phyloP scores from a whole-genome alignment of 2,888 invertebrate species.

The Tachystola acroxantha region DNA sequence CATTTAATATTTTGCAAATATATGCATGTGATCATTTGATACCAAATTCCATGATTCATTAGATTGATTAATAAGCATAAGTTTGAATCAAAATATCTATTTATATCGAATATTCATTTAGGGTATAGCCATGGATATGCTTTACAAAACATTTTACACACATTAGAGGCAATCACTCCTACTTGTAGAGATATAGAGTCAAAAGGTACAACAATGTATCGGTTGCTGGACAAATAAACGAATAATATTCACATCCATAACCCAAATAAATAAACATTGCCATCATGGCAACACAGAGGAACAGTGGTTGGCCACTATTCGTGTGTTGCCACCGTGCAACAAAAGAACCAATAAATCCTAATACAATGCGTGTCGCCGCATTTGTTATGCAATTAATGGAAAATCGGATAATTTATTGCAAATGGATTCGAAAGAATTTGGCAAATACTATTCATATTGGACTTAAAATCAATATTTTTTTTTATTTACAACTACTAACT shows the following conservation, averaged over 20 bases:
- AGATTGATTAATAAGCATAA: no score
- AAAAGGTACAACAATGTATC: slow-evolving; percentile 30
- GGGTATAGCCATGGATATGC: no score
- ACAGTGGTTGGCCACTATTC: slow-evolving; percentile 39
- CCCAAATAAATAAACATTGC: slow-evolving; percentile 58
- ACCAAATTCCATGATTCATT: no score
- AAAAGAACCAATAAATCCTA: slow-evolving; percentile 68
- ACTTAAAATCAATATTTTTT: no score
- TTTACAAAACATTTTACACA: no score
- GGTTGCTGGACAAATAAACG: slow-evolving; percentile 39
- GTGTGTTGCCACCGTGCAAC: slow-evolving; percentile 43
- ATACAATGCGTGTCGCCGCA: slow-evolving; percentile 61
- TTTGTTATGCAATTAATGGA: slow-evolving; percentile 69
- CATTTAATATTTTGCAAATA: no score
- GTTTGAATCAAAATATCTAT: no score
- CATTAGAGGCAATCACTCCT: no score
- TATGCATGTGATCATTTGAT: no score
- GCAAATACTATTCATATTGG: neutral
- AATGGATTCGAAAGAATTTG: slow-evolving; percentile 2
- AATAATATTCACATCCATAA: slow-evolving; percentile 45
- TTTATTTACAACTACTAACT: no score
- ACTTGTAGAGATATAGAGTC: slow-evolving; percentile 4
- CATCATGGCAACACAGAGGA: slow-evolving; percentile 48
- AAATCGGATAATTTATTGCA: slow-evolving; percentile 35
- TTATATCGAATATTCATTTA: no score